Evolutionary conservation across 2,888 invertebrate genomes (phyloP).

Genomic region (Scaptomyza polygonia): DNA sequence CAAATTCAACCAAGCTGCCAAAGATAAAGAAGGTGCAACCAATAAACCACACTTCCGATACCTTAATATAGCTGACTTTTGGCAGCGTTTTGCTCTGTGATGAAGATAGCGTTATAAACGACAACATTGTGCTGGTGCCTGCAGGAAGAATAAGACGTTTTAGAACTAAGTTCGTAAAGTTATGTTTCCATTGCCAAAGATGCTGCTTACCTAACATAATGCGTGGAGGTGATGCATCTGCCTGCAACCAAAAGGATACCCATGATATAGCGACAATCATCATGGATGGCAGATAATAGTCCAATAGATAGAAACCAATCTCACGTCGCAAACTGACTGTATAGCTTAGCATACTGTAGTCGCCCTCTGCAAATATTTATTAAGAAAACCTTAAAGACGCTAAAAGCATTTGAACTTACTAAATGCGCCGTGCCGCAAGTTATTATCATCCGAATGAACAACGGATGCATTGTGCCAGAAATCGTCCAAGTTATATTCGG

Average conservation of each 20-base stretch:
- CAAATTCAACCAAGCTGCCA: slow-evolving; percentile 81
- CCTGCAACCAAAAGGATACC: slow-evolving; percentile 82
- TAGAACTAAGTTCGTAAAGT: not conserved
- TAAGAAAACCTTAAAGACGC: not conserved
- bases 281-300: slow-evolving; percentile 81
- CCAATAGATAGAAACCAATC: slow-evolving; percentile 80
- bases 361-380: slow-evolving; percentile 57
- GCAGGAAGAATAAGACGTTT: not conserved
- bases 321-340: slow-evolving; percentile 80
- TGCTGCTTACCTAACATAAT: slow-evolving; percentile 72
- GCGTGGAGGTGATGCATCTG: slow-evolving; percentile 80
- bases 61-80: slow-evolving; percentile 82
- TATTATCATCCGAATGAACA: slow-evolving; percentile 71
- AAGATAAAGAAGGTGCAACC: slow-evolving; percentile 82
- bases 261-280: slow-evolving; percentile 83
- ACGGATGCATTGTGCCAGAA: slow-evolving; percentile 75
- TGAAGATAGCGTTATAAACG: slow-evolving; percentile 80
- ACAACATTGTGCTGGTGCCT: slow-evolving; percentile 82
- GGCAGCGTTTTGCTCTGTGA: slow-evolving; percentile 81
- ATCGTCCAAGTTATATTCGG: slow-evolving; percentile 76
- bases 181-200: too few relatives aligned
- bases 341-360: slow-evolving; percentile 79
- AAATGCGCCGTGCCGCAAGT: slow-evolving; percentile 79
- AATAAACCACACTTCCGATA: slow-evolving; percentile 81
- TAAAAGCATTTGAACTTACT: slow-evolving; percentile 46